phyloP scores from a whole-genome alignment of 2,888 invertebrate species.

The Lacanobia oleracea region DNA sequence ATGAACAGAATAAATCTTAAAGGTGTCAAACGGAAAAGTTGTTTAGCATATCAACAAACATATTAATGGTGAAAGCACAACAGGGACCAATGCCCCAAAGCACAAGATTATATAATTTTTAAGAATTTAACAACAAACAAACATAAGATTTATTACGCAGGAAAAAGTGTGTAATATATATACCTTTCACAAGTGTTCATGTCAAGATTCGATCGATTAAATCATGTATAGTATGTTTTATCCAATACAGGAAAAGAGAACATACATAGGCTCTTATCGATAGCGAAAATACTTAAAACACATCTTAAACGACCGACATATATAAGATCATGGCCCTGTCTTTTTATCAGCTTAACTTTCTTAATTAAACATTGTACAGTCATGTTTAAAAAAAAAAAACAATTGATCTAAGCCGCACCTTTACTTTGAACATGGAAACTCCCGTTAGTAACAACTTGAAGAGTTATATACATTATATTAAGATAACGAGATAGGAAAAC shows the following conservation, averaged over 20 bases:
- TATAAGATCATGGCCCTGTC: too few relatives aligned
- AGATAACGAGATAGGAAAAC: background rate
- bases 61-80: too few relatives aligned
- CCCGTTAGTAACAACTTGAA: slow-evolving; percentile 7
- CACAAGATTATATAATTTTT: too few relatives aligned
- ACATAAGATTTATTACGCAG: too few relatives aligned
- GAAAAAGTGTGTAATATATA: background rate
- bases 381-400: background rate
- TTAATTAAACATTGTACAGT: background rate
- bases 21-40: too few relatives aligned
- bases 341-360: background rate
- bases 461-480: background rate
- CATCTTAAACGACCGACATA: background rate
- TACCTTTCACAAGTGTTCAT: background rate
- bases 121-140: too few relatives aligned
- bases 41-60: too few relatives aligned
- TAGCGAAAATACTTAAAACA: background rate
- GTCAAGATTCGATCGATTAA: background rate
- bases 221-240: background rate
- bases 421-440: background rate
- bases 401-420: slow-evolving; percentile 8
- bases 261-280: background rate
- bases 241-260: background rate
- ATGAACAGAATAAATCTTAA: too few relatives aligned
- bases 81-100: too few relatives aligned